Evolutionary conservation across 2,888 invertebrate species (phyloP).

Genomic region (Sinelater perroti): DNA sequence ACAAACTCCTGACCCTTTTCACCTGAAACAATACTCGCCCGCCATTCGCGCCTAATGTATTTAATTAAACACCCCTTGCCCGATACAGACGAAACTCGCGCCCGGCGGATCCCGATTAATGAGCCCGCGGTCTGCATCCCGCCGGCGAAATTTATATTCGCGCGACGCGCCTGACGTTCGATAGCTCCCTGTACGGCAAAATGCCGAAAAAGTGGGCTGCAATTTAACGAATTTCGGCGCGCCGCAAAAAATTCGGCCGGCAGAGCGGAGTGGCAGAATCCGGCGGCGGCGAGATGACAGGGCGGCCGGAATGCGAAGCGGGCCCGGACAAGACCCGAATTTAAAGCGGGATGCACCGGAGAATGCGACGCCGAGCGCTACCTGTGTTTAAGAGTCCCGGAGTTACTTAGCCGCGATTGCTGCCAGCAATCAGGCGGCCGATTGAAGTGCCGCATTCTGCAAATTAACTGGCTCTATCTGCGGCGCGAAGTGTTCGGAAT

Average conservation of each 20-base stretch:
- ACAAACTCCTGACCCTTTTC: slow-evolving; percentile 32
- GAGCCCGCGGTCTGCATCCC: slow-evolving; percentile 10
- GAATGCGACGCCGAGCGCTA: slow-evolving; percentile 3
- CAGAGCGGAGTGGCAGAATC: slow-evolving; percentile 28
- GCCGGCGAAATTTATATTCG: slow-evolving; percentile 28
- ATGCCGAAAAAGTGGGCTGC: slow-evolving; percentile 15
- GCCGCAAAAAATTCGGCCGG: slow-evolving; percentile 21
- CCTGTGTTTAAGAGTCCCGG: slow-evolving; percentile 3
- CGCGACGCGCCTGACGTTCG: slow-evolving; percentile 20
- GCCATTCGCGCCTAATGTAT: slow-evolving; percentile 45
- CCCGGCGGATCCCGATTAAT: slow-evolving; percentile 31
- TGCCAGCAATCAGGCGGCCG: too few relatives aligned
- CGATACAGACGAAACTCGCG: slow-evolving; percentile 41
- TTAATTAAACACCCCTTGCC: slow-evolving; percentile 47
- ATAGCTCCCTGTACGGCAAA: slow-evolving; percentile 22
- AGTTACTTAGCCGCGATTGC: too few relatives aligned
- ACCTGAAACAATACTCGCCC: slow-evolving; percentile 46
- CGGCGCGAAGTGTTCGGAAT: too few relatives aligned
- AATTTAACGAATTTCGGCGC: slow-evolving; percentile 32
- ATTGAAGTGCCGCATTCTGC: too few relatives aligned
- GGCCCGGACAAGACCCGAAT: slow-evolving; percentile 32
- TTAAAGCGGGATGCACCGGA: slow-evolving; percentile 13
- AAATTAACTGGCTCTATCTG: too few relatives aligned
- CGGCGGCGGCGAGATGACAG: slow-evolving; percentile 30
- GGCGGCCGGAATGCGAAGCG: slow-evolving; percentile 29